Conservation (phyloP, 2,113 vertebrate genomes). For the Atractosteus spatula region DNA sequence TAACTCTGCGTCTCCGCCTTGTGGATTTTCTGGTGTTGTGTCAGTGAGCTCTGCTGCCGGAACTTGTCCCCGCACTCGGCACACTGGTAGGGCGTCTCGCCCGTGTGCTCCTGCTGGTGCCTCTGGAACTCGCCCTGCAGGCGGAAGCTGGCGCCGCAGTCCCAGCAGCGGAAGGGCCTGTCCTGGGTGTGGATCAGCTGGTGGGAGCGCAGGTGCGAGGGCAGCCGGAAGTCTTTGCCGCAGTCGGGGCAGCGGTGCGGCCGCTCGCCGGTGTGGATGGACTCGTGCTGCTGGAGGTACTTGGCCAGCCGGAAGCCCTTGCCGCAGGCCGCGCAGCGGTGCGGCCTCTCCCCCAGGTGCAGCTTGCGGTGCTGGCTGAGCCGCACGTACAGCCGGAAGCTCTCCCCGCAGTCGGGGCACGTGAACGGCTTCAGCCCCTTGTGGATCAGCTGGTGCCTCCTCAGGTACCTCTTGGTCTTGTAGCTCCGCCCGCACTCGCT, state of each 20-base stretch:
- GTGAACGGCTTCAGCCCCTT: neutral
- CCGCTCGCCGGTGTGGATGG: slow-evolving; percentile 7
- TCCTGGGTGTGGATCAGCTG: slow-evolving; percentile 10
- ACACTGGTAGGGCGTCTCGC: slow-evolving; percentile 7
- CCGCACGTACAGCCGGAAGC: neutral
- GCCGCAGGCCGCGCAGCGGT: slow-evolving; percentile 6
- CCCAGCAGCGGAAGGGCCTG: slow-evolving; percentile 4
- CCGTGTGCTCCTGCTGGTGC: slow-evolving; percentile 10
- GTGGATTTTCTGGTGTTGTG: neutral
- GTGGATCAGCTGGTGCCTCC: neutral
- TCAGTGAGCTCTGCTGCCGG: neutral
- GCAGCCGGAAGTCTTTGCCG: neutral
- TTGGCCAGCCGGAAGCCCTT: neutral
- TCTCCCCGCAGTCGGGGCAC: neutral
- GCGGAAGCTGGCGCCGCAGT: slow-evolving; percentile 1
- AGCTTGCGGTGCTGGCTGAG: neutral
- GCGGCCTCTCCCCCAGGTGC: slow-evolving; percentile 6
- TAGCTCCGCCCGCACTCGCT: neutral
- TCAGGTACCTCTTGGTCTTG: neutral
- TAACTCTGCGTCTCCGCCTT: neutral
- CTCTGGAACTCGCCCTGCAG: neutral
- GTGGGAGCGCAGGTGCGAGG: neutral
- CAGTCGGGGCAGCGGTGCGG: slow-evolving; percentile 6
- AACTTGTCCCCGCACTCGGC: neutral
- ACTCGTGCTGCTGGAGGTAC: neutral